phyloP scores from a whole-genome alignment of 2,888 invertebrate genomes.

The Noctuana brunneofusca region DNA sequence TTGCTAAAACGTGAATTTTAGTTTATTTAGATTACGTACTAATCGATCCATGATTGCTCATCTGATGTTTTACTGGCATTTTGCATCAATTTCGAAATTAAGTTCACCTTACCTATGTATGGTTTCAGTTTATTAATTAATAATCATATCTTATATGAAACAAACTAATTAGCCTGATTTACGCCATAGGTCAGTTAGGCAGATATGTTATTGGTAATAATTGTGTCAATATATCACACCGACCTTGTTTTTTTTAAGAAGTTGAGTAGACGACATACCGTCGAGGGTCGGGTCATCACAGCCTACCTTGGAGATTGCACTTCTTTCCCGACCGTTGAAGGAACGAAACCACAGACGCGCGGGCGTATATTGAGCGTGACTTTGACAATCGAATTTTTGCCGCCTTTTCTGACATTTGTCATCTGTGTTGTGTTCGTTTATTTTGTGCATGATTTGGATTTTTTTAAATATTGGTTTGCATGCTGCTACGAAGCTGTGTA shows the following conservation, averaged over 20 bases:
- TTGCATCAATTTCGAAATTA: slow-evolving; percentile 12
- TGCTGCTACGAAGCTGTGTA: background rate
- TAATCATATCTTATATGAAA: background rate
- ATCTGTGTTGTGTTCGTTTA: slow-evolving; percentile 22
- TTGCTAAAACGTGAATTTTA: slow-evolving; percentile 13
- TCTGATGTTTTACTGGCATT: slow-evolving; percentile 3
- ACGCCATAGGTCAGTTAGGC: background rate
- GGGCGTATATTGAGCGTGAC: slow-evolving; percentile 7
- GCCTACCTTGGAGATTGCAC: slow-evolving; percentile 13
- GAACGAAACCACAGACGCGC: slow-evolving; percentile 25
- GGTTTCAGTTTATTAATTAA: slow-evolving; percentile 4
- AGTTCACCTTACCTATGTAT: background rate
- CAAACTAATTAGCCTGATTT: slow-evolving; percentile 10
- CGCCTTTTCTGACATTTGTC: slow-evolving; percentile 13
- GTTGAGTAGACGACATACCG: slow-evolving; percentile 10
- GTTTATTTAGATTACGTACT: slow-evolving; percentile 9
- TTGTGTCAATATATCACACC: slow-evolving; percentile 26
- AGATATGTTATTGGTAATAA: slow-evolving; percentile 19
- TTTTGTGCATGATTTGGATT: slow-evolving; percentile 12
- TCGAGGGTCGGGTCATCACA: slow-evolving; percentile 11
- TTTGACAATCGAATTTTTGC: slow-evolving; percentile 2
- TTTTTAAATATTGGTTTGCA: background rate
- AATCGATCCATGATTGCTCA: slow-evolving; percentile 10
- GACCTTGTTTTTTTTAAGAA: slow-evolving; percentile 21
- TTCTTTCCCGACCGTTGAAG: slow-evolving; percentile 28